Percentiles rank a stretch among this genome's conserved stretches.
phyloP scores from a whole-genome alignment of 2,888 invertebrate genomes.

The Platypus cylindrus region DNA sequence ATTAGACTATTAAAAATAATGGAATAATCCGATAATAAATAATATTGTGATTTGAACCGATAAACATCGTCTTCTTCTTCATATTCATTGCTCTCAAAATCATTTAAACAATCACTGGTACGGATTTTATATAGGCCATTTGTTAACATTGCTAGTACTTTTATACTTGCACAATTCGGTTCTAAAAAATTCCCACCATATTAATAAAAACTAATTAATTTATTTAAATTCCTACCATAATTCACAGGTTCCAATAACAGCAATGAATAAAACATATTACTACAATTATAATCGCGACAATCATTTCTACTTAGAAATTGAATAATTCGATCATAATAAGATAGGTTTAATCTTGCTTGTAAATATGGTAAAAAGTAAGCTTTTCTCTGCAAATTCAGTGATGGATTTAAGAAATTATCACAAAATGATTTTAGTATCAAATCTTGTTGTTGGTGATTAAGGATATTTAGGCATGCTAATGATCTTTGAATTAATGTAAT shows the following conservation, averaged over 20 bases:
- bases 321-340: conserved; percentile 34
- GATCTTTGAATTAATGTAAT: conserved; percentile 68
- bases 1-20: conserved; percentile 30
- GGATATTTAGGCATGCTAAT: conserved; percentile 44
- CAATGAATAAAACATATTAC: conserved; percentile 52
- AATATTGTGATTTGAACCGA: conserved; percentile 35
- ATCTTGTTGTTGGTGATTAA: no score
- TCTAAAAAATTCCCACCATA: conserved; percentile 29
- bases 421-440: conserved; percentile 46
- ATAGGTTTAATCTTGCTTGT: conserved; percentile 35
- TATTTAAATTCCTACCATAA: conserved; percentile 42
- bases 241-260: conserved; percentile 52
- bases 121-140: conserved; percentile 32
- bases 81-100: conserved; percentile 43
- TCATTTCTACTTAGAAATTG: conserved; percentile 27
- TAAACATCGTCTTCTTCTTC: conserved; percentile 44
- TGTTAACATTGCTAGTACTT: conserved; percentile 43
- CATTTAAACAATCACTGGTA: no score
- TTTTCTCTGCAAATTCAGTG: conserved; percentile 54
- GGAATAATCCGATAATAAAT: conserved; percentile 30
- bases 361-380: conserved; percentile 59
- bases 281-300: conserved; percentile 35
- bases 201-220: not conserved
- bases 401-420: conserved; percentile 51
- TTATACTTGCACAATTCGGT: conserved; percentile 39